Evolutionary conservation across 23 tunicate genomes (phyloP).

Genomic region (Diplosoma virens): DNA sequence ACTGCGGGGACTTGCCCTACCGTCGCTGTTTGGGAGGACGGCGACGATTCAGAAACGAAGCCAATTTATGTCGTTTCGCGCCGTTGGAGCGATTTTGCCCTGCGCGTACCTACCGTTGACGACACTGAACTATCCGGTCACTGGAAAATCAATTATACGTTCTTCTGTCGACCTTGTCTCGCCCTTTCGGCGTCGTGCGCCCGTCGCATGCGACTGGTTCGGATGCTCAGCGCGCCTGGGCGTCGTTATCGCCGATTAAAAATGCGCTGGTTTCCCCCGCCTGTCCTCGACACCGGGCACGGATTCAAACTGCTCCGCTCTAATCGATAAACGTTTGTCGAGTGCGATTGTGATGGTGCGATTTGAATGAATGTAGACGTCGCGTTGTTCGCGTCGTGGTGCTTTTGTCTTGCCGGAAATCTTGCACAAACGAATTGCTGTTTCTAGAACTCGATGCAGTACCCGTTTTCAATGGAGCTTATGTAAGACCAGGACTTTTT

Average conservation of each 20-base stretch:
- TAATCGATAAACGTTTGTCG: conserved; percentile 1
- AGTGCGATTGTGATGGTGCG: no score
- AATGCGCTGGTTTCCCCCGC: conserved; percentile 71
- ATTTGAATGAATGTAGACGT: no score
- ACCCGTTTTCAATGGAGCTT: no score
- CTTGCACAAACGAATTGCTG: no score
- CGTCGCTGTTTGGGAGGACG: conserved; percentile 7
- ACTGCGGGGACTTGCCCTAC: not conserved
- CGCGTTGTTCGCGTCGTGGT: no score
- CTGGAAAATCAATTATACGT: conserved; percentile 32
- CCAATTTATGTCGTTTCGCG: conserved; percentile 51
- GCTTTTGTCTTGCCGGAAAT: no score
- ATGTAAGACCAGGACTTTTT: no score
- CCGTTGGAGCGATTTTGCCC: conserved; percentile 63
- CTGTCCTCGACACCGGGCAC: conserved; percentile 55
- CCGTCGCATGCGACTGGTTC: conserved; percentile 25
- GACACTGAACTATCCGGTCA: conserved; percentile 15
- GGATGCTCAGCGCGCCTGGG: conserved; percentile 59
- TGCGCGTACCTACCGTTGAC: conserved; percentile 22
- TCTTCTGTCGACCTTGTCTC: conserved; percentile 52
- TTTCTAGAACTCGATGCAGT: no score
- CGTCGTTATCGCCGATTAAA: conserved; percentile 61
- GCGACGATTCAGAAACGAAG: not conserved
- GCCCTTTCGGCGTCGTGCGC: conserved; percentile 48
- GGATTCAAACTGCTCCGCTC: conserved; percentile 51